Conservation (phyloP, 1,140 invertebrate species). For the Helicorthomorpha holstii region DNA sequence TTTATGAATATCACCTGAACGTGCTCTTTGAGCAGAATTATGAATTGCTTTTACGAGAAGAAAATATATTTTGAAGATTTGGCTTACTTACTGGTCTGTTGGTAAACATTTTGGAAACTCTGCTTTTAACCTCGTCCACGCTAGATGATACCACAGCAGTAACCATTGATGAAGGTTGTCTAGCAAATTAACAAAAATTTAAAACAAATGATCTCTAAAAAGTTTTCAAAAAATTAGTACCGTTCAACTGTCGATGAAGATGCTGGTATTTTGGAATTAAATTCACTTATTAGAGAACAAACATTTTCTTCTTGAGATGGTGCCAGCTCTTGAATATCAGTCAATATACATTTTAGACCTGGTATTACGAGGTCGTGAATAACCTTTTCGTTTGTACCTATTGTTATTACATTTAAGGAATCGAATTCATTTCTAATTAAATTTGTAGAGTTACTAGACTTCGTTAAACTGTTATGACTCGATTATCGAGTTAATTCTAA, state of each 20-base stretch:
- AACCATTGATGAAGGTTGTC: too few relatives aligned
- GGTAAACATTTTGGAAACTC: conserved; percentile 40
- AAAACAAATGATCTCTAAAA: too few relatives aligned
- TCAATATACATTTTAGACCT: conserved; percentile 23
- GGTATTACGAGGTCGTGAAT: conserved; percentile 26
- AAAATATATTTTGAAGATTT: conserved; percentile 13
- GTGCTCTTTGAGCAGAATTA: too few relatives aligned
- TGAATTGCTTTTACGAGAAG: conserved; percentile 11
- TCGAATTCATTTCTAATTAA: neutral
- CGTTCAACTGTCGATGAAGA: too few relatives aligned
- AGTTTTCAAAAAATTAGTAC: too few relatives aligned
- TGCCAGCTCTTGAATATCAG: conserved; percentile 23
- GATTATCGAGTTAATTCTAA: neutral
- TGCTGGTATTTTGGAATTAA: conserved; percentile 25
- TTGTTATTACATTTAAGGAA: conserved; percentile 13
- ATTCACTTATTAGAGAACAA: conserved; percentile 25
- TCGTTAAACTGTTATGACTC: neutral
- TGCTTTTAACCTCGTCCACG: conserved; percentile 40
- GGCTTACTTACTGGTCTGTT: conserved; percentile 14
- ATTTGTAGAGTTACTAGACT: neutral
- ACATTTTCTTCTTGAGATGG: conserved; percentile 24
- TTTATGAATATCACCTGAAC: neutral
- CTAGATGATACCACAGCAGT: conserved; percentile 34
- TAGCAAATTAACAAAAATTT: too few relatives aligned
- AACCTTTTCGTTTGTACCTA: conserved; percentile 27